These are phyloP conservation scores for Drosophila ficusphila DNA, from an alignment of 1,140 invertebrate species.

Conservation along the genomic window DNA sequence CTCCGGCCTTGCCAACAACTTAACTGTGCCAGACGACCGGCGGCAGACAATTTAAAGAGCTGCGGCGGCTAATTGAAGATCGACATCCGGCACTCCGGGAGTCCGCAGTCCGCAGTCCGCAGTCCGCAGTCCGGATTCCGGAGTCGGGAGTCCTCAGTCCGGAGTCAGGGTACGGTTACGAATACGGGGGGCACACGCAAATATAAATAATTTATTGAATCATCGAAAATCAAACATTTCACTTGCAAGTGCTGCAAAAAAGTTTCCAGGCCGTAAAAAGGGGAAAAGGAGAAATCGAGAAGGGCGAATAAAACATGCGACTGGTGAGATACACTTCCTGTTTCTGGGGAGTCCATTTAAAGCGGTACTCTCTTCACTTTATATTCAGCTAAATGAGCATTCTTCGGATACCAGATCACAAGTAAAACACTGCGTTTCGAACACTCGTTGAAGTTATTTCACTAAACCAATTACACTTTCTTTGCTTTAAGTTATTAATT, in stretches of 20 bases:
- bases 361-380: no score
- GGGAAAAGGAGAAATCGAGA: neutral
- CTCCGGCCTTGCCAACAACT: slow-evolving; percentile 57
- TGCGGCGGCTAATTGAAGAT: slow-evolving; percentile 70
- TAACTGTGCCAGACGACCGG: slow-evolving; percentile 54
- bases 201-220: slow-evolving; percentile 83
- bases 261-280: slow-evolving; percentile 43
- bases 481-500: no score
- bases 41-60: slow-evolving; percentile 65
- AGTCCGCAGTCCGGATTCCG: neutral
- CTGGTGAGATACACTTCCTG: neutral
- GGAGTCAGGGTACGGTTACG: neutral
- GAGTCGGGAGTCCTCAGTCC: neutral
- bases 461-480: no score
- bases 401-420: no score
- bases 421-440: no score
- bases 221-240: slow-evolving; percentile 83
- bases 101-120: neutral
- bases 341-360: no score
- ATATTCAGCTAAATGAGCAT: no score
- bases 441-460: no score
- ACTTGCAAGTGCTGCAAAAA: slow-evolving; percentile 76
- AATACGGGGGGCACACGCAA: slow-evolving; percentile 58
- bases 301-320: neutral
- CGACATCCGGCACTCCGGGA: slow-evolving; percentile 34